phyloP scores from a whole-genome alignment of 2,797 vertebrate genomes.

The Chaetophractus vellerosus region DNA sequence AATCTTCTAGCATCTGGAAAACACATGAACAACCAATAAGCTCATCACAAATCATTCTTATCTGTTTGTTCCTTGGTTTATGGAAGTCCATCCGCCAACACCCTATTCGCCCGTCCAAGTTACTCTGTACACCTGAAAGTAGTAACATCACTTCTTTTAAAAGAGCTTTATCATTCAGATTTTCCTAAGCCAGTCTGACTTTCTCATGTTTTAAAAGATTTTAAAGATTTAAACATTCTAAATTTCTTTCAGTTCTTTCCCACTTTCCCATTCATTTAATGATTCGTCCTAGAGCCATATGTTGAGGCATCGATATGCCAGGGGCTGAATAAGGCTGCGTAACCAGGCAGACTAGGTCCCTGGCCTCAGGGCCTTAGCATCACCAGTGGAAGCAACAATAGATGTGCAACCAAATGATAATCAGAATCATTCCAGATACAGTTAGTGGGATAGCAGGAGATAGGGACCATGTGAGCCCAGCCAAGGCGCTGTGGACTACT shows the following conservation, averaged over 20 bases:
- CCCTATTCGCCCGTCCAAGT: not conserved
- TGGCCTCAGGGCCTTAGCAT: not conserved
- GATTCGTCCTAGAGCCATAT: accelerated
- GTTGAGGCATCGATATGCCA: not conserved
- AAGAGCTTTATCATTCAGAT: not conserved
- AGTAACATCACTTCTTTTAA: not conserved
- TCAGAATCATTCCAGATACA: not conserved
- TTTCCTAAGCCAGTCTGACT: not conserved
- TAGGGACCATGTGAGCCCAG: not conserved
- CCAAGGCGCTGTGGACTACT: accelerated
- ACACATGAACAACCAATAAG: not conserved
- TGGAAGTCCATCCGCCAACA: not conserved
- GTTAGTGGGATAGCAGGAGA: not conserved
- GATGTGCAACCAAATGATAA: too few relatives aligned
- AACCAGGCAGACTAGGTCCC: not conserved
- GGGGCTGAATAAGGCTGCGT: not conserved
- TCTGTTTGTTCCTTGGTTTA: not conserved
- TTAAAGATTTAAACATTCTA: not conserved
- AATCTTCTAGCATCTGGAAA: not conserved
- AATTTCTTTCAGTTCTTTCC: not conserved
- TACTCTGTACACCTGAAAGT: not conserved
- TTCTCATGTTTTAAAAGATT: not conserved
- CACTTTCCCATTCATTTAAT: accelerated
- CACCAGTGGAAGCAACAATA: accelerated
- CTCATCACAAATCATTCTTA: not conserved